These are phyloP conservation scores for Volucella inflata DNA, from an alignment of 2,888 invertebrate genomes.

Conservation along the genomic window DNA sequence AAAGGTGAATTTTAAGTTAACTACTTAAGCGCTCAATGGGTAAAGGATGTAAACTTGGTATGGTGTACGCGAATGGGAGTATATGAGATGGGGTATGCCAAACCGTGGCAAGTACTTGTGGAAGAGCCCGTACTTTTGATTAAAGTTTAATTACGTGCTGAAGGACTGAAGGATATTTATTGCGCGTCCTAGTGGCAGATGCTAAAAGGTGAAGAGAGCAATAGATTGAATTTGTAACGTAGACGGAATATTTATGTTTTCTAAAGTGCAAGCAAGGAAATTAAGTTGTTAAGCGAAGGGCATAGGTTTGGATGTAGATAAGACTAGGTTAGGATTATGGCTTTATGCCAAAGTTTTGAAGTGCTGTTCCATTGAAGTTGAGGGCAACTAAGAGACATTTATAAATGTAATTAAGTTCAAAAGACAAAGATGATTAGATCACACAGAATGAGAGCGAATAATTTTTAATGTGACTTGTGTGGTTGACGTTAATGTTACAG, in stretches of 20 bases:
- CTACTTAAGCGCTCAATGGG: constrained; percentile 49
- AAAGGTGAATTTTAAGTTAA: constrained; percentile 67
- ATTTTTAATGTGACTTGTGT: too few species aligned
- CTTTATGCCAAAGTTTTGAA: too few species aligned
- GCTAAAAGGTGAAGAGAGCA: neutral
- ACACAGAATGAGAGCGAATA: too few species aligned
- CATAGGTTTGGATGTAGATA: too few species aligned
- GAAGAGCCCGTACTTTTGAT: constrained; percentile 56
- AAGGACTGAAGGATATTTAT: constrained; percentile 63
- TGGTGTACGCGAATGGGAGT: neutral
- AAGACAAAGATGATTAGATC: too few species aligned
- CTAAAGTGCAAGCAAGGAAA: constrained; percentile 38
- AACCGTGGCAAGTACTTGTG: neutral
- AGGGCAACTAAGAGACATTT: too few species aligned
- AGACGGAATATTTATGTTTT: constrained; percentile 16
- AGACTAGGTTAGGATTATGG: too few species aligned
- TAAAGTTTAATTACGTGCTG: constrained; percentile 73
- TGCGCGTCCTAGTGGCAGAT: constrained; percentile 9
- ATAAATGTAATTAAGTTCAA: too few species aligned
- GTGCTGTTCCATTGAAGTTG: too few species aligned
- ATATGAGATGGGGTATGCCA: too few species aligned
- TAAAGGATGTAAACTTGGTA: neutral
- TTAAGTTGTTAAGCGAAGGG: constrained; percentile 28
- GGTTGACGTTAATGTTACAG: too few species aligned
- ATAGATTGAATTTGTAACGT: constrained; percentile 10